Base-by-base conservation (phyloP, 2,888 invertebrate species). In the Andricus curvator region DNA sequence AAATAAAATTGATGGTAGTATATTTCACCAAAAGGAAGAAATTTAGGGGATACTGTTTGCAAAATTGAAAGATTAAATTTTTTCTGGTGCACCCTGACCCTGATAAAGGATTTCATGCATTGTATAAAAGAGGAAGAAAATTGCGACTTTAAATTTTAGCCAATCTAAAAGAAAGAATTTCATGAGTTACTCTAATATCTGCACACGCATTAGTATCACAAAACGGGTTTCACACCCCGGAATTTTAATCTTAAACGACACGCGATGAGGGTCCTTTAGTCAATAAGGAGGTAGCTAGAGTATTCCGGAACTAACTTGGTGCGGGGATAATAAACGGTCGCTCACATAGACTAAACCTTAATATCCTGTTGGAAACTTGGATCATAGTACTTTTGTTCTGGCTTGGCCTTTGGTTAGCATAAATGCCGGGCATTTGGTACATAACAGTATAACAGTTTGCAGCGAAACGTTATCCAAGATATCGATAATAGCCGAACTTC, bases 281-380 rank as follows among this genome's bases (percentile, higher is more conserved):
- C 17, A 44, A 70, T 48, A 29, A 48, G 25, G 6, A 6, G 70
- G 17, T 48, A 25, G 51, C 29, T 17, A 13, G 33, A 17, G n/a
- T 74, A 74, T 74, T 56, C 70, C 51, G 70, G 70, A 74, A 74
- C 70, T 33, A 8, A 56, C 51, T 51, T 48, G 51, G 33, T 20
- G 48, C 51, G 33, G n/a, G 51, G 70, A 74, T 51, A 74, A 74
- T 74, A 56, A 56, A 29, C 33, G 29, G 11, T 29, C 29, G 29
- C 33, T 51, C 70, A 74, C 29, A 48, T 68, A 68, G n/a, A 25
- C 51, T 51, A 51, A 74, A 74, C 70, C 70, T 25, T 74, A 74
- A 56, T 74, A 74, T 74, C 70, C 70, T 74, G 70, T 56, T 56
- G 8, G n/a, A 29, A 51, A 51, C 51, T 51, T 74, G 20, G 70